Conservation (phyloP, 1,140 invertebrate genomes). For the Drosophila lowei region DNA sequence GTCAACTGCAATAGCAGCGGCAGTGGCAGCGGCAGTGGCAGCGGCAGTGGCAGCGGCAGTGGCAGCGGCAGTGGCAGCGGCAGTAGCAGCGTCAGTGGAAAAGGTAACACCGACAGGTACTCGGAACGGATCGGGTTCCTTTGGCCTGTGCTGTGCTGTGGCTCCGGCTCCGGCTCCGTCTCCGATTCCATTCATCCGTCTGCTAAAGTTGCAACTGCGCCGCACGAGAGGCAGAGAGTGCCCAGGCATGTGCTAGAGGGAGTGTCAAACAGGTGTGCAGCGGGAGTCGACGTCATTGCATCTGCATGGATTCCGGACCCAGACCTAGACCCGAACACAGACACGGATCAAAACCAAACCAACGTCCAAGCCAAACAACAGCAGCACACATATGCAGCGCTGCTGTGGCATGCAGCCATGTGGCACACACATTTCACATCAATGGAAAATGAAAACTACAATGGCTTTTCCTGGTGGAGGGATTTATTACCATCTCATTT, state of each 20-base stretch:
- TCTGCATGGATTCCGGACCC: constrained; percentile 25
- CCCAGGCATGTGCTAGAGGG: neutral
- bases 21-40: neutral
- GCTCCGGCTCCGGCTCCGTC: neutral
- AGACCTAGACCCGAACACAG: neutral
- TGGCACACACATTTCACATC: constrained; percentile 5
- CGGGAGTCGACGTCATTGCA: constrained; percentile 53
- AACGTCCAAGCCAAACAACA: constrained; percentile 7
- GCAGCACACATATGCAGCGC: neutral
- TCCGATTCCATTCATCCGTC: constrained; percentile 30
- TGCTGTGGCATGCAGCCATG: constrained; percentile 3
- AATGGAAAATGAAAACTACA: neutral
- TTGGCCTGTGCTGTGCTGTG: neutral
- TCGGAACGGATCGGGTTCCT: neutral
- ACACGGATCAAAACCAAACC: neutral
- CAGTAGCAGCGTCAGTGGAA: constrained; percentile 1
- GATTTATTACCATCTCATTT: no score
- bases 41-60: neutral
- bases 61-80: neutral
- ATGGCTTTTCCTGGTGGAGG: no score
- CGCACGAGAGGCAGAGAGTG: no score
- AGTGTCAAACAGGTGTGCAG: constrained; percentile 62
- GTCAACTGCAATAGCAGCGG: constrained; percentile 41
- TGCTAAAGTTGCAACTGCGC: neutral
- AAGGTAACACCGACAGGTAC: neutral